Base-by-base conservation (phyloP, 2,888 invertebrate species). In the Litoditis marina region DNA sequence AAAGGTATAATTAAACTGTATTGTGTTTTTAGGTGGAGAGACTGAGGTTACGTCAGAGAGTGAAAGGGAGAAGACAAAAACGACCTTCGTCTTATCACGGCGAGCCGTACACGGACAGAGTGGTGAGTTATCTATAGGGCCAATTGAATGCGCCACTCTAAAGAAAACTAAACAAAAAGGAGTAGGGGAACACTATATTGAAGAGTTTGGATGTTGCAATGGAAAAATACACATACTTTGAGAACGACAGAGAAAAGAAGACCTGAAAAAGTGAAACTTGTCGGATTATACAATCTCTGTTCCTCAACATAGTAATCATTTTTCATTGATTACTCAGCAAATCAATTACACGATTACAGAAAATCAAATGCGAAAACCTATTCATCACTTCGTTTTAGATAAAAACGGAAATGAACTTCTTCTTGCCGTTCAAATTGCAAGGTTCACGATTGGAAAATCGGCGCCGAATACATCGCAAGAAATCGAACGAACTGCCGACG, bases 381-480 rank as follows among this genome's bases (percentile, higher is more conserved):
- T n/a, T n/a, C n/a, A n/a, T n/a, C n/a, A n/a, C n/a, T 44, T 62
- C n/a, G 13, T 42, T 65, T 56, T 39, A 77, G 74, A 64, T 67
- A 13, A 68, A 78, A 22, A 66, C 71, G 16, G 66, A 73, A 19
- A 60, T 82, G 13, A 75, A 67, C 60, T 78, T 80, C 61, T 78
- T 76, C 58, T 63, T 81, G 31, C 81, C 82, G 5, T 72, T 82
- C 59, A 78, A 80, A 65, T 63, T 82, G 44, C 80, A 79, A 54
- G 79, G 74, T 8, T 65, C 71, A 5, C 61, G 76, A 7, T 63
- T 79, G 1, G 75, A 75, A 46, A 74, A 78, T 27, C 68, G 71
- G 16, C 61, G 72, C 30, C 47, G 74, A 27, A 59, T 50, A 5
- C 32, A 49, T 22, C 61, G 64, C 28, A 71, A 69, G 60, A 78